Evolutionary conservation across 2,888 invertebrate genomes (phyloP), one percentile per base, ranked within the genome.

Genomic region (Ornithoptera priamus): DNA sequence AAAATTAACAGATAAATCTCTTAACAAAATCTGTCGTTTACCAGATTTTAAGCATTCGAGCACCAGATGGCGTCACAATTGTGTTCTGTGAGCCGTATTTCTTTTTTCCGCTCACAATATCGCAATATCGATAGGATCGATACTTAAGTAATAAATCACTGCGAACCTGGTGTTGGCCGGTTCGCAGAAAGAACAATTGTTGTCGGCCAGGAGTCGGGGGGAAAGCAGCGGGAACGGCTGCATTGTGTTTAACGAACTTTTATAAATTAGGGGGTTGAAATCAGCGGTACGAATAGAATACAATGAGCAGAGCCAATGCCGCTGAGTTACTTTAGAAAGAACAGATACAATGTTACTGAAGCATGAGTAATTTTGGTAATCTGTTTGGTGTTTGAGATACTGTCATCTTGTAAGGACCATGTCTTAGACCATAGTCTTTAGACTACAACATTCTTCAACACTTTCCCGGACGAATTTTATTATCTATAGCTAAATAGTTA

Each of bases 121-220:
- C 67, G 73, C 74, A 71, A 71, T 70, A 36, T 30, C 64, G 73
- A 73, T 74, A 73, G 69, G 63, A 75, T 73, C 71, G 69, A 67
- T 66, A 76, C 72, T 72, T 72, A 65, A 72, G 77, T 75, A 75
- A 84, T 87, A 87, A 86, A 88, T 87, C 85, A 87, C 79, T 72
- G 78, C 74, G 81, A 78, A 30, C 22, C 56, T 36, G 62, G 58
- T 63, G 59, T 20, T 63, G 53, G 18, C 2, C 50, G 50, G 36
- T 70, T 70, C 70, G 62, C 62, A 36, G 70, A 67, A 70, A 42
- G 10, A 56, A 22, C 67, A 46, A 63, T 67, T 70, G 70, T 70
- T 67, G 24, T 57, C 46, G 46, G 17, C 57, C 46, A 46, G 46
- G 56, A 57, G 24, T 58, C 30, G 50, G 65, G 46, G 42, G 56